Conservation (phyloP, 2,797 vertebrate genomes). For the Scomberomorus guttatus region DNA sequence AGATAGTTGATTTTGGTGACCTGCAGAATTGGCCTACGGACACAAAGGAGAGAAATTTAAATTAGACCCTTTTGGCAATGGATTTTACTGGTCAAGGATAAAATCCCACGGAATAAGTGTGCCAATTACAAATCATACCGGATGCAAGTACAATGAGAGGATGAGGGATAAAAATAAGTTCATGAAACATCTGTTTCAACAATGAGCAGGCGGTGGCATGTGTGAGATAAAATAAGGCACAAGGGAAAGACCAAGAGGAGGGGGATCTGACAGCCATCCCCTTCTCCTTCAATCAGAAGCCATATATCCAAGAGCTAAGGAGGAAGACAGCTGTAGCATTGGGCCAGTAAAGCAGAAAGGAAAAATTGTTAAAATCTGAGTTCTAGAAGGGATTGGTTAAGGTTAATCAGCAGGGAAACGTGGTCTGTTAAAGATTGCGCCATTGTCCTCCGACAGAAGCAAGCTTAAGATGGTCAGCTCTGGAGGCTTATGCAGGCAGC, state of each 20-base stretch:
- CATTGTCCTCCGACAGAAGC: conserved; percentile 37
- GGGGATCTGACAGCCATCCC: conserved; percentile 38
- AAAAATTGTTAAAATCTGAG: conserved; percentile 60
- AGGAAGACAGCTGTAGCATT: conserved; percentile 53
- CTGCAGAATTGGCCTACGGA: conserved; percentile 68
- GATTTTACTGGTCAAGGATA: conserved; percentile 13
- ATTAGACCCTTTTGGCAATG: conserved; percentile 17
- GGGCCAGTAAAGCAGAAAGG: conserved; percentile 69
- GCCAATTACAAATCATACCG: conserved; percentile 10
- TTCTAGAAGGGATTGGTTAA: conserved; percentile 46
- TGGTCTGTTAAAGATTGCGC: conserved; percentile 40
- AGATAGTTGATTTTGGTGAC: conserved; percentile 73
- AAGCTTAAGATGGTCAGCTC: conserved; percentile 44
- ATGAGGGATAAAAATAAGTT: conserved; percentile 50
- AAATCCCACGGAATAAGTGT: conserved; percentile 16
- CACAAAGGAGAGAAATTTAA: conserved; percentile 46
- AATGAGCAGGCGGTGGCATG: conserved; percentile 59
- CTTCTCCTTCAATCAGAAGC: conserved; percentile 46
- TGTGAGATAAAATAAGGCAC: conserved; percentile 56
- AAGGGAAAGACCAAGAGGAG: conserved; percentile 29
- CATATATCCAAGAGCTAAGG: conserved; percentile 45
- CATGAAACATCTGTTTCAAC: conserved; percentile 54
- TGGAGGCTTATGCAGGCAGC: conserved; percentile 54
- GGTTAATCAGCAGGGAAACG: conserved; percentile 67
- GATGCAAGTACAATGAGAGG: conserved; percentile 53